Base-by-base conservation (phyloP, 2,888 invertebrate species). In the Drymonia ruficornis region DNA sequence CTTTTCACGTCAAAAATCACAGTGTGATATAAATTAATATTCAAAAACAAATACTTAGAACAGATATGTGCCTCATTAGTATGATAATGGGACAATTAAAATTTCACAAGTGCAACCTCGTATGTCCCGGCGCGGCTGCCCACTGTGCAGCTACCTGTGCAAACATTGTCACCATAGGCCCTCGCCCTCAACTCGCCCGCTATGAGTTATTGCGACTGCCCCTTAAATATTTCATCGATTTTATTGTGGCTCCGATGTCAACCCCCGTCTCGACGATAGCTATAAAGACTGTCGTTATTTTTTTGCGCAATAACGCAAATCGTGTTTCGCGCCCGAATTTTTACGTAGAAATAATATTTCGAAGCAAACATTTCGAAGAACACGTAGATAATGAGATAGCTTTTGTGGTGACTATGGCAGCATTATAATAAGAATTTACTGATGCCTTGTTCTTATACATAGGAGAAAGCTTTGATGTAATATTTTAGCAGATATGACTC, bases 231-330 rank as follows among this genome's bases (percentile, higher is more conserved):
- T 89, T 92, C 91, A 92, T 91, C 87, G 89, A 91, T 91, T 92
- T 92, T 92, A 92, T 92, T 91, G 83, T 88, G 91, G 91, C 92
- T 89, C 92, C 91, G 75, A 86, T 91, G 92, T 91, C 91, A 91
- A 88, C 88, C 83, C 47, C 75, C 77, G 91, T 91, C 91, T 87
- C 88, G 89, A 78, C 87, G 81, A 82, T 73, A 72, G 75, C 82
- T 83, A 86, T 89, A 89, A 89, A 89, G 76, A 78, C 80, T 63
- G 80, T 81, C 82, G 78, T 81, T 78, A 76, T 78, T 80, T 81
- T 83, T 87, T 85, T 87, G 81, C 80, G 80, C 79, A 84, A 81
- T 75, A 74, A 76, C 71, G 70, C 75, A 78, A 76, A 75, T 78
- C 74, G 79, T 81, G 78, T 80, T 82, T 84, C 74, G 77, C 77